phyloP scores from a whole-genome alignment of 2,797 vertebrate genomes.

The Lepilemur ruficaudatus region DNA sequence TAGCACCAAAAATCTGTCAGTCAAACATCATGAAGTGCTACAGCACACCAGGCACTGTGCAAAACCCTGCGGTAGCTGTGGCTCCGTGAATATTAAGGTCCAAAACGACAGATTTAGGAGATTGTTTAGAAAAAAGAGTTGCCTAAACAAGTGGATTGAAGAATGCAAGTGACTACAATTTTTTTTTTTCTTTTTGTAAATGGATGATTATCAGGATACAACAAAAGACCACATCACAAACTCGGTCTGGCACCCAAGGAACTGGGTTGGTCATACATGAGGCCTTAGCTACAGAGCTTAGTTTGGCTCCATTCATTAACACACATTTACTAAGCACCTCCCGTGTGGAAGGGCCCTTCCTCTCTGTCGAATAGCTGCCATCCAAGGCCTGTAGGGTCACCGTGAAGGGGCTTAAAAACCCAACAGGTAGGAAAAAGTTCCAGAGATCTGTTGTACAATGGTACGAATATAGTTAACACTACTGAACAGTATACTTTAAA shows the following conservation, averaged over 20 bases:
- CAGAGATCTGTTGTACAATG: background rate
- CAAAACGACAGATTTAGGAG: background rate
- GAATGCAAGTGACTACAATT: background rate
- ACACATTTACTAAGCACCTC: background rate
- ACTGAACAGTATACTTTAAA: background rate
- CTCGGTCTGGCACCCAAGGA: background rate
- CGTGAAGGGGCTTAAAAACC: background rate
- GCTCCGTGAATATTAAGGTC: background rate
- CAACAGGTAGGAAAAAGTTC: background rate
- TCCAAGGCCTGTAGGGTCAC: background rate
- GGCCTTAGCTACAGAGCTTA: background rate
- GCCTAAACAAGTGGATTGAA: background rate
- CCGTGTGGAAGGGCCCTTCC: background rate
- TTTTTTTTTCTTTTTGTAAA: background rate
- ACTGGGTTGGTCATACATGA: background rate
- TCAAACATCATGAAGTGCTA: background rate
- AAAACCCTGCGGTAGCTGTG: background rate
- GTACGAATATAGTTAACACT: background rate
- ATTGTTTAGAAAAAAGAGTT: background rate
- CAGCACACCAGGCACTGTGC: background rate
- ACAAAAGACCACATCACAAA: background rate
- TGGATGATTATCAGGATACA: background rate
- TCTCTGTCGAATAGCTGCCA: background rate
- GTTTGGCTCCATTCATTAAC: background rate
- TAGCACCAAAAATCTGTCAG: background rate